phyloP scores from a whole-genome alignment of 2,113 vertebrate genomes.

The Noctilio leporinus region DNA sequence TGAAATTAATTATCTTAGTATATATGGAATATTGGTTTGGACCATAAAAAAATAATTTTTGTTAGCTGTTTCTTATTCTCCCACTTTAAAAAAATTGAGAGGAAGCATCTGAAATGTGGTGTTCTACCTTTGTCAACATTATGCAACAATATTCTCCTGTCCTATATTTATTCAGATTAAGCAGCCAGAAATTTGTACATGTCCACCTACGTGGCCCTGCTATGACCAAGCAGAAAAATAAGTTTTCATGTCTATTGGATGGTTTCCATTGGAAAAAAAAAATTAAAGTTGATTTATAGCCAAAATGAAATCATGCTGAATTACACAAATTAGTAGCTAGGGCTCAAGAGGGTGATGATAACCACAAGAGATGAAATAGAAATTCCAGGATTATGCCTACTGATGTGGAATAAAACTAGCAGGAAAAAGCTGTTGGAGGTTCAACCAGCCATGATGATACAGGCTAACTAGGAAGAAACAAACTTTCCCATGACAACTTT shows the following conservation, averaged over 20 bases:
- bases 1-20: conserved; percentile 15
- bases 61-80: not conserved
- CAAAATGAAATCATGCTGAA: not conserved
- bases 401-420: not conserved
- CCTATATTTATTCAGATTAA: not conserved
- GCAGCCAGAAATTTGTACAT: not conserved
- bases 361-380: not conserved
- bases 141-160: not conserved
- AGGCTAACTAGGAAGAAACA: not conserved
- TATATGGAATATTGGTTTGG: not conserved
- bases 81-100: not conserved
- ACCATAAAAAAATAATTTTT: not conserved
- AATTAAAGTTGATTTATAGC: not conserved
- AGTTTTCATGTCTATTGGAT: not conserved
- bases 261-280: not conserved
- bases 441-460: not conserved
- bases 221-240: not conserved
- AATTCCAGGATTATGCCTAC: not conserved
- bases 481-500: not conserved
- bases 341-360: not conserved
- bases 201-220: not conserved
- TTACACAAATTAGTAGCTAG: not conserved
- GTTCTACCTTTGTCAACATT: not conserved
- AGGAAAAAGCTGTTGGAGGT: not conserved
- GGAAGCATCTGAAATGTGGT: not conserved